Conservation (phyloP, 2,797 vertebrate genomes). For the Myioborus melanocephalus region DNA sequence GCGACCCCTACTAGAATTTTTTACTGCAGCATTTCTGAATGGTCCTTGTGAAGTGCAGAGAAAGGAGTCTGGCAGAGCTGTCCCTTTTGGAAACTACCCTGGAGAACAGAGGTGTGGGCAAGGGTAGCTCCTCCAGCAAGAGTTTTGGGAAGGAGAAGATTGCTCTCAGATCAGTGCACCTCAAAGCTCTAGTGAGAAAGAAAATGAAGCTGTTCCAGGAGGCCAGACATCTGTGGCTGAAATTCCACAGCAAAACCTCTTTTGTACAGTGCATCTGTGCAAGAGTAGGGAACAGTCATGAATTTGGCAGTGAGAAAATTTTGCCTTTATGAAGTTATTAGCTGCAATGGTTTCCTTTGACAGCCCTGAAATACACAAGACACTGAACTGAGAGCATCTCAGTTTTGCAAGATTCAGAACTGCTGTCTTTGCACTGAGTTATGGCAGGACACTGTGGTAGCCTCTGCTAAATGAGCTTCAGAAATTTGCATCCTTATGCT, state of each 20-base stretch:
- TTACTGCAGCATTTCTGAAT: not conserved
- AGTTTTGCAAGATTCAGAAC: not conserved
- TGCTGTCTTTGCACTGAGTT: not conserved
- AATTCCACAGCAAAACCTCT: not conserved
- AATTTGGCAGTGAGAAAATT: not conserved
- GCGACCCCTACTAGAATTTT: not conserved
- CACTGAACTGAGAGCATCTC: not conserved
- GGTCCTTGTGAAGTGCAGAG: not conserved
- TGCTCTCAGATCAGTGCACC: not conserved
- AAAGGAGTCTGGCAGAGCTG: not conserved
- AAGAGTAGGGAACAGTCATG: not conserved
- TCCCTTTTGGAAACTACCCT: not conserved
- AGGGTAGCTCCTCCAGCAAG: not conserved
- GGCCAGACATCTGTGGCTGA: not conserved
- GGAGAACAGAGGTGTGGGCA: accelerated
- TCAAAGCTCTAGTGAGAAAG: not conserved
- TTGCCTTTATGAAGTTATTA: not conserved
- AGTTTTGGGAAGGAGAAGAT: not conserved
- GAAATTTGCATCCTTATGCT: not conserved
- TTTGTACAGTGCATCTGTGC: not conserved
- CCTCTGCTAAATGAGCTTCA: not conserved
- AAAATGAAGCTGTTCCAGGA: not conserved
- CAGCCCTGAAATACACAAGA: not conserved
- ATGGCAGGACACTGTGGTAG: not conserved
- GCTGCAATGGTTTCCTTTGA: not conserved